Conservation (phyloP, 2,888 invertebrate species). For the Drosophila meridiana region DNA sequence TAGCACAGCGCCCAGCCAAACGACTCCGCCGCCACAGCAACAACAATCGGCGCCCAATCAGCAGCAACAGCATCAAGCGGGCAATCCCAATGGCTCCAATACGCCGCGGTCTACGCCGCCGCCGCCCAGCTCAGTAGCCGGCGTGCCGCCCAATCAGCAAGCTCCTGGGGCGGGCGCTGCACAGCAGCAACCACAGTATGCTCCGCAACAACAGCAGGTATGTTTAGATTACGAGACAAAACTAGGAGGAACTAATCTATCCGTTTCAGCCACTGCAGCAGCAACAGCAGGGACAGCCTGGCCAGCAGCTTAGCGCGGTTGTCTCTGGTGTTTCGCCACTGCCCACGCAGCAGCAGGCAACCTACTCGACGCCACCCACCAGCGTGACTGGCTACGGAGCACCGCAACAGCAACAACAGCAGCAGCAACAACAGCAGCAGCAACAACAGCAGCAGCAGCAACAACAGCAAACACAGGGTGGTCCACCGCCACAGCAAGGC, state of each 20-base stretch:
- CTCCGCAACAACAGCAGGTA: constrained; percentile 63
- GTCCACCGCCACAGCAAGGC: constrained; percentile 72
- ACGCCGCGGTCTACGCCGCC: constrained; percentile 78
- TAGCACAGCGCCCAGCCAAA: constrained; percentile 86
- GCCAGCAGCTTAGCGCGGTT: constrained; percentile 57
- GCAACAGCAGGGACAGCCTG: constrained; percentile 46
- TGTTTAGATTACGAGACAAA: not conserved
- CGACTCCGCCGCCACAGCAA: constrained; percentile 78
- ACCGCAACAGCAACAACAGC: constrained; percentile 73
- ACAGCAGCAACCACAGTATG: constrained; percentile 62
- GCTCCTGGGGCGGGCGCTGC: constrained; percentile 49
- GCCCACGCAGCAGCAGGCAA: constrained; percentile 80
- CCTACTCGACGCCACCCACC: constrained; percentile 83
- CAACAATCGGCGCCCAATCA: constrained; percentile 84
- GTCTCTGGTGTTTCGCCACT: constrained; percentile 82
- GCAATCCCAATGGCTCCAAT: constrained; percentile 79
- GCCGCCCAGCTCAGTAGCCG: constrained; percentile 54
- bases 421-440: constrained; percentile 41
- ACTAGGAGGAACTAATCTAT: not conserved
- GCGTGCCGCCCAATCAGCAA: constrained; percentile 63
- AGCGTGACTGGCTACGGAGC: constrained; percentile 75
- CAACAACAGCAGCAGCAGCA: constrained; percentile 76
- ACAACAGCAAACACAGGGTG: constrained; percentile 53
- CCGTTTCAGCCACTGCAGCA: constrained; percentile 71
- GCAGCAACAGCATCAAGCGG: constrained; percentile 47